Base-by-base conservation (phyloP, 2,797 vertebrate species). In the Neoniphon sammara region DNA sequence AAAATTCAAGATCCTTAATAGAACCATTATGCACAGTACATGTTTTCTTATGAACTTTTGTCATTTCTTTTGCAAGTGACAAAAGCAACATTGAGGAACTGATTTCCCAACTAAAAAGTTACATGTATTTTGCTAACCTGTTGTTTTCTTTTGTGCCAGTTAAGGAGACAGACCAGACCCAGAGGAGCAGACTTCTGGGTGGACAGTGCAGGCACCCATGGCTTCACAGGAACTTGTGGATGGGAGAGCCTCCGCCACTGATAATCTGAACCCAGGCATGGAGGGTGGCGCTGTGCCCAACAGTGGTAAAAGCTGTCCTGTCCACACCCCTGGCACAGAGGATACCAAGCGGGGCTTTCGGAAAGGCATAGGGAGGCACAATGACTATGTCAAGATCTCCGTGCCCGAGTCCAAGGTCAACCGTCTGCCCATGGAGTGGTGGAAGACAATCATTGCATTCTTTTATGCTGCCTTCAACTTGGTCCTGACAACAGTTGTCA, bases 381-480 rank as follows among this genome's bases (percentile, higher is more conserved):
- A 95, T 0, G 97, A 99, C 91, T 99, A 98, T 1, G 94, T 98
- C 83, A 97, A 98, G 86, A 98, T 99, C 82, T 91, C 95, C n/a
- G 93, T 99, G 90, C 96, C 96, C 2, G 97, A 98, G 8, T 88
- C 95, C 10, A 96, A 95, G 75, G 71, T 75, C 79, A 95, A 90
- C 75, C 96, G 92, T 64, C 94, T 97, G 80, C 97, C 97, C 61
- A 89, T 94, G 49, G 98, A 99, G 82, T 99, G 98, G 98, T 98
- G 97, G 97, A 99, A 99, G 89, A 99, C 98, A 0, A 91, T 93
- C 44, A 88, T 98, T 6, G 96, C 96, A 25, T 95, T 99, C 73
- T 91, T 97, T 65, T 99, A 99, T 0, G 97, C 97, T 0, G 89
- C 93, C 55, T 96, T 97, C 91, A 99, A 97, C 92, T 91, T 99